These are phyloP conservation scores for Pseudococcus jackbeardsleyi DNA, from an alignment of 2,888 invertebrate genomes.

Conservation along the genomic window DNA sequence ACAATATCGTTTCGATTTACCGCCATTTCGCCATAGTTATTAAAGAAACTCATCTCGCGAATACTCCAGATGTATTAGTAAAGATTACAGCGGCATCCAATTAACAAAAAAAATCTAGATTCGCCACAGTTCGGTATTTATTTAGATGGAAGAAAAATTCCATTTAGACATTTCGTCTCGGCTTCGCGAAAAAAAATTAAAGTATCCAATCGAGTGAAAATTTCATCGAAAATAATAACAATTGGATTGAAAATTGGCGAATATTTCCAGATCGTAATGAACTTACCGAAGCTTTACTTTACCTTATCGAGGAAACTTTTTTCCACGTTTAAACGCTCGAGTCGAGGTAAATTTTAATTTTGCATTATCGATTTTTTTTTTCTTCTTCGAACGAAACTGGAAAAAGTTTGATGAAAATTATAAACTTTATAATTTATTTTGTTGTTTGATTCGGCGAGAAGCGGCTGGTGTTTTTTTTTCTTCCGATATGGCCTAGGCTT, in stretches of 20 bases:
- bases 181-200: not conserved
- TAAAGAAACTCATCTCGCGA: not conserved
- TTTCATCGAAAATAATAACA: slow-evolving; percentile 37
- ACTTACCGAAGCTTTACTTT: slow-evolving; percentile 28
- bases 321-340: slow-evolving; percentile 12
- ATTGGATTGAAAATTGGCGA: slow-evolving; percentile 47
- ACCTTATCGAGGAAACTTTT: slow-evolving; percentile 35
- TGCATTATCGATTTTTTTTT: slow-evolving; percentile 24
- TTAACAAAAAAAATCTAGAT: not conserved
- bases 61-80: not conserved
- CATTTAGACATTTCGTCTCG: not conserved
- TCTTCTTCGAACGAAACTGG: not conserved
- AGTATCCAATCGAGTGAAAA: slow-evolving; percentile 24
- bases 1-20: not conserved
- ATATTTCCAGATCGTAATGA: slow-evolving; percentile 14
- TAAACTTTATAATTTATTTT: slow-evolving; percentile 30
- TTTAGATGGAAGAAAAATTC: not conserved
- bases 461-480: not conserved
- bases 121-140: not conserved
- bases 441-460: not conserved
- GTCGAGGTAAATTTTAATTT: slow-evolving; percentile 25
- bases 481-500: not conserved
- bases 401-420: slow-evolving; percentile 40
- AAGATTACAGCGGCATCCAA: not conserved
- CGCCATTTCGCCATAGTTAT: not conserved